Evolutionary conservation across 2,888 invertebrate species (phyloP).

Genomic region (Lacanobia oleracea): DNA sequence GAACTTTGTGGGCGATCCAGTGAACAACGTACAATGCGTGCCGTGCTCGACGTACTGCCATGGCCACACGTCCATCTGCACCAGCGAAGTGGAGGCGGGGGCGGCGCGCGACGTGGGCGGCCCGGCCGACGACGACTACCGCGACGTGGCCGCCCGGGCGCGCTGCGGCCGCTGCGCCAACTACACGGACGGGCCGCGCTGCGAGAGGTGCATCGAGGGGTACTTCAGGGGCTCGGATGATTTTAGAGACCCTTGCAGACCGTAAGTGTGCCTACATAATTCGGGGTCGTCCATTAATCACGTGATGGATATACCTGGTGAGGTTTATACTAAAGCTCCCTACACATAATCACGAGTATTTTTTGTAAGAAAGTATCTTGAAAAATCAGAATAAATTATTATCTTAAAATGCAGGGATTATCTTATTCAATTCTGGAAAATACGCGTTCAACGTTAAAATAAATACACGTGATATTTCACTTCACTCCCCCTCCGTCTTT

Average conservation of each 20-base stretch:
- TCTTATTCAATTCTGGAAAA: no score
- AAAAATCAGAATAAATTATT: no score
- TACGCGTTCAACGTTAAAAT: no score
- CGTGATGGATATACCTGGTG: no score
- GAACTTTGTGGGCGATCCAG: slow-evolving; percentile 97
- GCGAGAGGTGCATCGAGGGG: slow-evolving; percentile 95
- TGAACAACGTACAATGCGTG: slow-evolving; percentile 95
- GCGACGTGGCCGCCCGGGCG: slow-evolving; percentile 92
- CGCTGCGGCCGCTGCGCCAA: slow-evolving; percentile 96
- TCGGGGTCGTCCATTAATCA: no score
- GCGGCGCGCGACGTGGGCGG: slow-evolving; percentile 87
- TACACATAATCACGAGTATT: no score
- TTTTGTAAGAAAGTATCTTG: no score
- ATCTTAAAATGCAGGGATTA: no score
- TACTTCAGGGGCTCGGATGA: slow-evolving; percentile 95
- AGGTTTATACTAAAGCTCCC: no score
- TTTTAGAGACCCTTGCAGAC: slow-evolving; percentile 93
- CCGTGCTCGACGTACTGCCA: slow-evolving; percentile 97
- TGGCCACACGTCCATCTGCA: slow-evolving; percentile 96
- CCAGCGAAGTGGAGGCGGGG: slow-evolving; percentile 90
- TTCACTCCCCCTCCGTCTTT: no score
- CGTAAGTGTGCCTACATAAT: slow-evolving; percentile 82
- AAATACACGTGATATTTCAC: no score
- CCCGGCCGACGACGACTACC: slow-evolving; percentile 91
- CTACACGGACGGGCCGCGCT: slow-evolving; percentile 95